A percentile compares a stretch with the other conserved stretches of the same genome.
Evolutionary conservation across 1,140 invertebrate genomes (phyloP).

Genomic region (Drosophila ananassae): DNA sequence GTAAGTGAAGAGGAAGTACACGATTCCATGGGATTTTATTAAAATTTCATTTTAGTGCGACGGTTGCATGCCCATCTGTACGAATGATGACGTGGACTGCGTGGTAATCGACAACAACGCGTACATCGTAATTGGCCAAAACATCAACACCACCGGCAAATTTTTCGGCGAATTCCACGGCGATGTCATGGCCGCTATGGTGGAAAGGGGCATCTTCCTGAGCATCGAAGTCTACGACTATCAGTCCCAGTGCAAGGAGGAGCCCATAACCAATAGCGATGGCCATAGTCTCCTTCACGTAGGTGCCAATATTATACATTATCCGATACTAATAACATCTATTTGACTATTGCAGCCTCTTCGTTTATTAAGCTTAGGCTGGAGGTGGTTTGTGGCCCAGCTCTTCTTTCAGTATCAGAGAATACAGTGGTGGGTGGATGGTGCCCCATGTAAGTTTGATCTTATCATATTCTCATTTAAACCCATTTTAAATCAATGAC

Average conservation of each 20-base stretch:
- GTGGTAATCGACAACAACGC: conserved; percentile 95
- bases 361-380: conserved; percentile 57
- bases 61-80: conserved; percentile 85
- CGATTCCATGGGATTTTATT: too few species aligned
- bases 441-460: conserved; percentile 78
- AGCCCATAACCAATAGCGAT: conserved; percentile 41
- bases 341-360: conserved; percentile 48
- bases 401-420: conserved; percentile 72
- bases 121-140: conserved; percentile 92
- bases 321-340: background rate
- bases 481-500: background rate
- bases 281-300: conserved; percentile 67
- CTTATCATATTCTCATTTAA: background rate
- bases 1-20: conserved; percentile 44
- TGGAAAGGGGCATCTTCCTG: conserved; percentile 90
- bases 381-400: conserved; percentile 71
- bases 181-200: conserved; percentile 91
- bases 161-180: conserved; percentile 95
- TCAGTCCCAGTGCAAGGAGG: conserved; percentile 89
- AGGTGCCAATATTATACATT: background rate
- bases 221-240: conserved; percentile 93
- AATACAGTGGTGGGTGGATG: conserved; percentile 78
- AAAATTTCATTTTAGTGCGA: conserved; percentile 75
- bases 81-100: conserved; percentile 88
- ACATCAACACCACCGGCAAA: conserved; percentile 88